Conservation (phyloP, 2,113 vertebrate genomes). For the Empidonax alnorum region DNA sequence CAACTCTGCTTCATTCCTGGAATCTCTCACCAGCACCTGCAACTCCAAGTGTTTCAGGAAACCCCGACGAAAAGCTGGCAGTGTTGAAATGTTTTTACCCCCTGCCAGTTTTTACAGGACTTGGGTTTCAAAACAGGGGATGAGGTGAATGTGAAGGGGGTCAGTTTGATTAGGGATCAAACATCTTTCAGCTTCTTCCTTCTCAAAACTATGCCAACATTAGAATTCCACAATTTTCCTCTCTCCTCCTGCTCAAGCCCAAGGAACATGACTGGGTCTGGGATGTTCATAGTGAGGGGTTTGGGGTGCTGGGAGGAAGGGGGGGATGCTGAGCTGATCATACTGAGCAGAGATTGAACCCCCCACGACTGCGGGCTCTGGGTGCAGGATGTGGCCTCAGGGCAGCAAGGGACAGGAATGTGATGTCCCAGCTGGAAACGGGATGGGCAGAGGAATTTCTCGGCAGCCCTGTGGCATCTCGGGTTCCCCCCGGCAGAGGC, state of each 20-base stretch:
- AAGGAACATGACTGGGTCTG: fast-evolving
- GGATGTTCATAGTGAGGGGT: fast-evolving
- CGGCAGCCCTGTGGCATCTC: not conserved
- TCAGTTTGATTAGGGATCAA: not conserved
- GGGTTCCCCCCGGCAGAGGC: fast-evolving
- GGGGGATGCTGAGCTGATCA: not conserved
- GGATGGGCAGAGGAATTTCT: not conserved
- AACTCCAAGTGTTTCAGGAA: not conserved
- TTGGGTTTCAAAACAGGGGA: not conserved
- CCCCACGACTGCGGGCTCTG: fast-evolving
- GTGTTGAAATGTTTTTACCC: not conserved
- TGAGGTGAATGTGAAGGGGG: fast-evolving
- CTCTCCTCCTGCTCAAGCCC: fast-evolving
- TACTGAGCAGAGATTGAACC: fast-evolving
- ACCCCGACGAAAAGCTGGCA: not conserved
- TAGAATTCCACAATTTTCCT: not conserved
- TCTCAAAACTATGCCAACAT: fast-evolving
- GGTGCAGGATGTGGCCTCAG: not conserved
- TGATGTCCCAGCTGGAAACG: not conserved
- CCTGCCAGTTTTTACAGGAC: not conserved
- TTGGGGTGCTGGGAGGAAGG: not conserved
- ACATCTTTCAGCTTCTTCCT: not conserved
- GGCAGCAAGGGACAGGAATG: not conserved
- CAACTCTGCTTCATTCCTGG: not conserved
- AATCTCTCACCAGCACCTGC: not conserved